Evolutionary conservation across 30 jellyfish, hydroid and myxozoan genomes (phyloP), one percentile per base, ranked within the genome.

Genomic region (Aurelia aurita complex sp. Pacific): DNA sequence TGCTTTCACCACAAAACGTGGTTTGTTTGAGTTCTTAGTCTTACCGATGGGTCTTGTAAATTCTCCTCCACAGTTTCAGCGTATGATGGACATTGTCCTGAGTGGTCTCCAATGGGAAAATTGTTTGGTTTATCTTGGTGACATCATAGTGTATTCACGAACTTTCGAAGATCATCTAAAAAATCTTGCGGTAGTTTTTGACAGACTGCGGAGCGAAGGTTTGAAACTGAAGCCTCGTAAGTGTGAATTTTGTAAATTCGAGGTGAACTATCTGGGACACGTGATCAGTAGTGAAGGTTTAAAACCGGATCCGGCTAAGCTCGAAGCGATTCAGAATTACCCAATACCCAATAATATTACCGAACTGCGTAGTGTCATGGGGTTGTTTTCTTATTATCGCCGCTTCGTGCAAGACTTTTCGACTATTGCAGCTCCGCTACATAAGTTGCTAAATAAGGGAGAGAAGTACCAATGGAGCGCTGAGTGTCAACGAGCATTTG

Each of bases 191-290:
- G 17, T 83, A n/a, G 87, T 77, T 33, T 77, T 77, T 53, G 51
- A 77, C 43, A 29, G 83, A 14, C 18, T 59, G 60, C 81, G 87
- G 5, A n/a, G 52, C 43, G 85, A 71, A 12, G 54, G 54, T 18
- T 16, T 77, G 43, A 53, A 55, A 18, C n/a, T 77, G 4, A 77
- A 53, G 9, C 33, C 83, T n/a, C 17, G 29, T 14, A 77, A 77
- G 59, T 79, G 89, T 46, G 38, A 29, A 13, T 79, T 79, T 29
- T 85, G 68, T 15, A 15, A 29, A 33, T 13, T 14, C 33, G 38
- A 62, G 2, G 89, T 79, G 13, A 33, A 59, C 16, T 79, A 60
- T 64, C 50, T 79, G 66, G 89, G 89, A 85, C 83, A 19, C 53
- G 67, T 63, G 6, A 64, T 79, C 10, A 12, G 67, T 33, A 32